phyloP scores from a whole-genome alignment of 2,797 vertebrate genomes.

The Percopsis omiscomaycus region DNA sequence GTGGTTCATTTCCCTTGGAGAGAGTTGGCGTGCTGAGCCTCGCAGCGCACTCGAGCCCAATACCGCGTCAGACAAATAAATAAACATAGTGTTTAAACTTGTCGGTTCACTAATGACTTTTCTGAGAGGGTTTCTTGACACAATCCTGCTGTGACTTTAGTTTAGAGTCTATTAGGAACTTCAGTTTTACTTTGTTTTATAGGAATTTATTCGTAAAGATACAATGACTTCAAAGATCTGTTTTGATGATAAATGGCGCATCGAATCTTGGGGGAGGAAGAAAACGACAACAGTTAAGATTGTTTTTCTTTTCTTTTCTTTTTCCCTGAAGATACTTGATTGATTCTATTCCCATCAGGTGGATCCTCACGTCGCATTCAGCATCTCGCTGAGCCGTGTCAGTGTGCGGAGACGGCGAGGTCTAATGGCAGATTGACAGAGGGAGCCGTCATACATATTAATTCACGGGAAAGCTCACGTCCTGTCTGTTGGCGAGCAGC shows the following conservation, averaged over 20 bases:
- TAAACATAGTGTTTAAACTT: too few relatives aligned
- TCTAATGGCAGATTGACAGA: constrained; percentile 62
- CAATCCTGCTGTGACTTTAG: neutral
- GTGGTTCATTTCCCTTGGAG: constrained; percentile 27
- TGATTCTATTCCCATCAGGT: constrained; percentile 34
- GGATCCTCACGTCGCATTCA: constrained; percentile 44
- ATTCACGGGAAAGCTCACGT: constrained; percentile 53
- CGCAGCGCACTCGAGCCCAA: too few relatives aligned
- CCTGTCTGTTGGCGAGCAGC: constrained; percentile 61
- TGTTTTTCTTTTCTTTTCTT: neutral
- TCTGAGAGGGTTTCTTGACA: neutral
- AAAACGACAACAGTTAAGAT: too few relatives aligned
- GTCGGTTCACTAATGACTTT: neutral
- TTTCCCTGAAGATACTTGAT: constrained; percentile 17
- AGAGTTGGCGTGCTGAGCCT: constrained; percentile 7
- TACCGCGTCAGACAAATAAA: too few relatives aligned
- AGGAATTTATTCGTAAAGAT: neutral
- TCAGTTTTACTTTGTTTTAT: constrained; percentile 27
- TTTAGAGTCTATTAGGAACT: too few relatives aligned
- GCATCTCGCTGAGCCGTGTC: constrained; percentile 32
- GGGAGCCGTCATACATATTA: constrained; percentile 70
- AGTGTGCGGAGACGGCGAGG: constrained; percentile 42
- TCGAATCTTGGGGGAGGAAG: too few relatives aligned
- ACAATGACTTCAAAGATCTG: too few relatives aligned
- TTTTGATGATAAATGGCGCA: too few relatives aligned